phyloP scores from a whole-genome alignment of 2,113 vertebrate genomes.

The Solea solea region DNA sequence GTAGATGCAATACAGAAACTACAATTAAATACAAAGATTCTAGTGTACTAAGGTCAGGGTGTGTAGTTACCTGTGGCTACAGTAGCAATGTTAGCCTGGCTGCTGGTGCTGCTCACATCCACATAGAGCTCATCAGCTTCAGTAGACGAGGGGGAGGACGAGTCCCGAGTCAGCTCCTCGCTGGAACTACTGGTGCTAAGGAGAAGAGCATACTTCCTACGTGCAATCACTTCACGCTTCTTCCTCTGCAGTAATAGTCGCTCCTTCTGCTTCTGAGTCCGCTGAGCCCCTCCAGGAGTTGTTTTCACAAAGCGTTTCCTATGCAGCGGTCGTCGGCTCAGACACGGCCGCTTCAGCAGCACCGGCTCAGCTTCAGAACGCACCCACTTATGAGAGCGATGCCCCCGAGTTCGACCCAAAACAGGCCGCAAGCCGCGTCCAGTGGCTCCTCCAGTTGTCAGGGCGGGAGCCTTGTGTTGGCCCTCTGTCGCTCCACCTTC shows the following conservation, averaged over 20 bases:
- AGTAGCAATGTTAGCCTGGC: conserved; percentile 87
- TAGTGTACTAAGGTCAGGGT: background rate
- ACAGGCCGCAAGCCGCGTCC: conserved; percentile 75
- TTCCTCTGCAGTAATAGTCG: conserved; percentile 93
- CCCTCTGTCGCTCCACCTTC: conserved; percentile 74
- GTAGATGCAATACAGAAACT: background rate
- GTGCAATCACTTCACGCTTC: conserved; percentile 92
- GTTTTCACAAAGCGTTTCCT: conserved; percentile 94
- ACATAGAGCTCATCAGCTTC: conserved; percentile 95
- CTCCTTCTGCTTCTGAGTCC: conserved; percentile 96
- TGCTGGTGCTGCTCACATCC: conserved; percentile 88
- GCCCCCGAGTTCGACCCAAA: conserved; percentile 87
- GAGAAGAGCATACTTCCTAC: conserved; percentile 92
- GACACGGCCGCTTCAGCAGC: conserved; percentile 92
- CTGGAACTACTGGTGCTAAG: conserved; percentile 97
- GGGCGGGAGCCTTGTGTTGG: conserved; percentile 69
- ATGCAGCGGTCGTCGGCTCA: conserved; percentile 86
- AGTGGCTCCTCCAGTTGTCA: conserved; percentile 62
- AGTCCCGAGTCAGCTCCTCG: conserved; percentile 91
- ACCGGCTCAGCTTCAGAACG: conserved; percentile 90
- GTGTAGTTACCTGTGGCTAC: conserved; percentile 88
- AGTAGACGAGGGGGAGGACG: conserved; percentile 91
- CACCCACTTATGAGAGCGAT: conserved; percentile 92
- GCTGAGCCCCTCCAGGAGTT: conserved; percentile 84
- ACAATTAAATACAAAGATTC: conserved; percentile 5